These are phyloP conservation scores for Lepus europaeus DNA, from an alignment of 2,113 vertebrate species.

Conservation along the genomic window DNA sequence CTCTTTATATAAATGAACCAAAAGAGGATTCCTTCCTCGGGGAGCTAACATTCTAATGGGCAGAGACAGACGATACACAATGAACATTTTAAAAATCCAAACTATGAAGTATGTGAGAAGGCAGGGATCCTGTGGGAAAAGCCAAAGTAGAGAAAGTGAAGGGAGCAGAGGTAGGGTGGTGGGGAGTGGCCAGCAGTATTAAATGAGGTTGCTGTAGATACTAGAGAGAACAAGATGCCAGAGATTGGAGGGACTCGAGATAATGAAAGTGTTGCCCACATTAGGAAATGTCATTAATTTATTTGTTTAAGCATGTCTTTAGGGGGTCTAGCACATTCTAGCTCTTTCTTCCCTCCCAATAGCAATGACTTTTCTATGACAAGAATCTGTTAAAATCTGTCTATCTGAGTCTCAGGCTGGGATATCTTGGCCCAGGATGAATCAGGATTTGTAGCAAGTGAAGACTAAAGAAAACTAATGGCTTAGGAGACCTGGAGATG, in stretches of 20 bases:
- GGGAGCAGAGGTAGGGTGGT: too few species aligned
- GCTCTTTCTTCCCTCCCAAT: background rate
- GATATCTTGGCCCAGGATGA: background rate
- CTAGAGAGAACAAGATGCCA: background rate
- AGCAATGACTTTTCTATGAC: background rate
- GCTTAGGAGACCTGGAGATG: background rate
- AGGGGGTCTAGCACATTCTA: background rate
- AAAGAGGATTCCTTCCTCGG: background rate
- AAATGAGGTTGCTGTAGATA: background rate
- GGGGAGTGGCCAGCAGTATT: background rate
- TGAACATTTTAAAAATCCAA: background rate
- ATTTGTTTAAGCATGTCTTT: background rate
- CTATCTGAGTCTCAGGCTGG: background rate
- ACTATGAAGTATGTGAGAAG: background rate
- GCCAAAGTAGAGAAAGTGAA: background rate
- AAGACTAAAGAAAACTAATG: background rate
- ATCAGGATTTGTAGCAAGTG: background rate
- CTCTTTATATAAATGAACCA: background rate
- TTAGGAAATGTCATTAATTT: background rate
- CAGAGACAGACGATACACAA: background rate
- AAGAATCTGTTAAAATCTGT: background rate
- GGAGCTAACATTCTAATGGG: background rate
- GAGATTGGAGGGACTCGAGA: background rate
- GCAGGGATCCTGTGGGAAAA: background rate
- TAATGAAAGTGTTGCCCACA: background rate